These are phyloP conservation scores for Melanotus villosus DNA, from an alignment of 2,888 invertebrate genomes.

Conservation along the genomic window DNA sequence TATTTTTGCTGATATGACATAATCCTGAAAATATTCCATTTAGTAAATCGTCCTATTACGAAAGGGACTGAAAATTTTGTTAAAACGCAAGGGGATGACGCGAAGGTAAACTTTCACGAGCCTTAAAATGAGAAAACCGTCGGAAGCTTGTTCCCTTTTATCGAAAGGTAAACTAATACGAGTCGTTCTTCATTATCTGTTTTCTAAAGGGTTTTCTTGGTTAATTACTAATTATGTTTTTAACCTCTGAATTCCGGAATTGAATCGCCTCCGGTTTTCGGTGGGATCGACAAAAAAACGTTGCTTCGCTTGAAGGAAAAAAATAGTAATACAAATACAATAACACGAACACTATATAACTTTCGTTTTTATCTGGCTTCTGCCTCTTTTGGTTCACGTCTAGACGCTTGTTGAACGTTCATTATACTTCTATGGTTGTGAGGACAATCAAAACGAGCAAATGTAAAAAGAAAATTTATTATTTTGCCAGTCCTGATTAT, in stretches of 20 bases:
- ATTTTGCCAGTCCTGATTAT: conserved; percentile 15
- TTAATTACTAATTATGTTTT: conserved; percentile 22
- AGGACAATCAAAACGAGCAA: conserved; percentile 19
- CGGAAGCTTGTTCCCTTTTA: too few relatives aligned
- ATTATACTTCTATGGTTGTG: conserved; percentile 19
- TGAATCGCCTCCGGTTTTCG: conserved; percentile 6
- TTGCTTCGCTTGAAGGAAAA: conserved; percentile 12
- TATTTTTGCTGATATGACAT: conserved; percentile 41
- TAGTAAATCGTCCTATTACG: conserved; percentile 30
- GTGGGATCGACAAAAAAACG: neutral
- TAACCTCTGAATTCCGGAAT: conserved; percentile 20
- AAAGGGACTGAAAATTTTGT: conserved; percentile 30
- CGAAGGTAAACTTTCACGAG: conserved; percentile 12
- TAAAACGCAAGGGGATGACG: conserved; percentile 11
- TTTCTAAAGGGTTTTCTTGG: neutral
- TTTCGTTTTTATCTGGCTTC: conserved; percentile 24
- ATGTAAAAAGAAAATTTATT: conserved; percentile 20
- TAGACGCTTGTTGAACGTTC: conserved; percentile 33
- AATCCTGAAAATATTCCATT: conserved; percentile 35
- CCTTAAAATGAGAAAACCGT: neutral
- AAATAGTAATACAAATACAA: conserved; percentile 33
- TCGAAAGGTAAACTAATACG: too few relatives aligned
- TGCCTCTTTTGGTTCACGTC: conserved; percentile 18
- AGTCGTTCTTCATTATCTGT: neutral
- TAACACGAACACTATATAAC: conserved; percentile 30